These are phyloP conservation scores for Acanthis flammea DNA, from an alignment of 2,797 vertebrate genomes.

Conservation along the genomic window DNA sequence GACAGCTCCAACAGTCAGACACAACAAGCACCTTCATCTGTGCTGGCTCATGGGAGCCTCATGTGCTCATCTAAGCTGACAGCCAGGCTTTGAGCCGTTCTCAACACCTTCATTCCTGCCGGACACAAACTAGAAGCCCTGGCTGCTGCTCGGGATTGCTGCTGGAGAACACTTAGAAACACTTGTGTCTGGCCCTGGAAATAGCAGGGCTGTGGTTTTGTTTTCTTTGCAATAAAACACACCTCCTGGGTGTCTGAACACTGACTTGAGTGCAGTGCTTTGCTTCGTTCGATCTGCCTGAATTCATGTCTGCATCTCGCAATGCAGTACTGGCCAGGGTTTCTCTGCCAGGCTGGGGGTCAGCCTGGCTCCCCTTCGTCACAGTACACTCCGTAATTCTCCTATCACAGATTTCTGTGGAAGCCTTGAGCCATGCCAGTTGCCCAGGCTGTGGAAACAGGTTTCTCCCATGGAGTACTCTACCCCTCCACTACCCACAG, in stretches of 20 bases:
- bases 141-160: neutral
- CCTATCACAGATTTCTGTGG: neutral
- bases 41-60: neutral
- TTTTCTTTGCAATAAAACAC: slow-evolving; percentile 60
- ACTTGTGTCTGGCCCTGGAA: neutral
- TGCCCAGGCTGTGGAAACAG: neutral
- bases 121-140: neutral
- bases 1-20: neutral
- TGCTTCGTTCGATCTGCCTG: neutral
- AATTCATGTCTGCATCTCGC: fast-evolving
- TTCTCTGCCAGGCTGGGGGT: neutral
- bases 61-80: neutral
- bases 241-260: slow-evolving; percentile 20
- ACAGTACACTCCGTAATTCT: neutral
- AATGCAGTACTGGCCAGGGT: fast-evolving
- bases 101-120: neutral
- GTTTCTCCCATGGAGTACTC: fast-evolving
- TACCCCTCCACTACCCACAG: neutral
- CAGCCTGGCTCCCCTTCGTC: fast-evolving
- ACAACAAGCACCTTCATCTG: neutral
- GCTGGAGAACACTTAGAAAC: neutral
- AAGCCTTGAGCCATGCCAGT: fast-evolving
- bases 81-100: neutral
- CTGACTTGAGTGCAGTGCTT: fast-evolving
- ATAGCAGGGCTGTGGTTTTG: slow-evolving; percentile 4